These are phyloP conservation scores for Sylvietta virens DNA, from an alignment of 2,113 vertebrate genomes.

Conservation along the genomic window DNA sequence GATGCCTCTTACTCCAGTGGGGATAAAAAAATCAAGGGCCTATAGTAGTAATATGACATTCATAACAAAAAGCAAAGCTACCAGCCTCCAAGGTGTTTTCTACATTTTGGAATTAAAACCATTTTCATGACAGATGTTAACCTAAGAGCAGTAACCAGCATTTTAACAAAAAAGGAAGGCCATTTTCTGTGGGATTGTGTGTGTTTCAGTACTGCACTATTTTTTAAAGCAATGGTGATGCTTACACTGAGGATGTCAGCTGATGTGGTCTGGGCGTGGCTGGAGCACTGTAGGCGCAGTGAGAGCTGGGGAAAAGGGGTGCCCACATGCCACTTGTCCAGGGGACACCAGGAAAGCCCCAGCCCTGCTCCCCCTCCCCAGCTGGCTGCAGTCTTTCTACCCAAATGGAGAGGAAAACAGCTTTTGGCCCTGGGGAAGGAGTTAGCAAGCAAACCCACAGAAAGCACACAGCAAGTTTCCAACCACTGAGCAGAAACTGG, in stretches of 20 bases:
- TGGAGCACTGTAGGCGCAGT: neutral
- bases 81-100: neutral
- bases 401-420: neutral
- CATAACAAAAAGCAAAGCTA: neutral
- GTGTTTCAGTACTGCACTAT: neutral
- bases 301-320: neutral
- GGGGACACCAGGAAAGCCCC: neutral
- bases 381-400: neutral
- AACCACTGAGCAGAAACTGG: neutral
- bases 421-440: neutral
- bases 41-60: neutral
- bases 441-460: neutral
- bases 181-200: neutral
- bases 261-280: neutral
- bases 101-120: neutral
- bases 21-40: neutral
- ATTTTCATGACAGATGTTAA: neutral
- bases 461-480: neutral
- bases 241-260: neutral
- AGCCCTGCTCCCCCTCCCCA: neutral
- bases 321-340: fast-evolving
- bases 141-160: neutral
- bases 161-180: neutral
- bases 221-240: neutral
- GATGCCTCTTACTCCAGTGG: neutral